These are phyloP conservation scores for Diachasmimorpha longicaudata DNA, from an alignment of 1,140 invertebrate species.

Conservation along the genomic window DNA sequence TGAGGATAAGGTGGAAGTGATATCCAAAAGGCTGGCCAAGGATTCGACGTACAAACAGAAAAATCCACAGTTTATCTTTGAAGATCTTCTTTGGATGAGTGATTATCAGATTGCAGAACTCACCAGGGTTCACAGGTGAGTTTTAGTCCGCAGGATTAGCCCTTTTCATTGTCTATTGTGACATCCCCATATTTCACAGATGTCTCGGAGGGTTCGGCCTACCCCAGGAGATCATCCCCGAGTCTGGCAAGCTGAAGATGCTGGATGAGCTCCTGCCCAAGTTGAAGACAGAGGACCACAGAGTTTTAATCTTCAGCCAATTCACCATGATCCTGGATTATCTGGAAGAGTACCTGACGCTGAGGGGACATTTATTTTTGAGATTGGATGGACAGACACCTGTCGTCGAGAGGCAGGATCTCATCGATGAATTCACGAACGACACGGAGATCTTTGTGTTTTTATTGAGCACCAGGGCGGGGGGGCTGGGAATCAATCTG, in stretches of 20 bases:
- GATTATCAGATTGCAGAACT: slow-evolving; percentile 91
- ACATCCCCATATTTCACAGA: slow-evolving; percentile 30
- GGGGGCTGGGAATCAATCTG: slow-evolving; percentile 91
- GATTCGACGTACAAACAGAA: slow-evolving; percentile 80
- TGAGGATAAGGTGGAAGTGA: slow-evolving; percentile 71
- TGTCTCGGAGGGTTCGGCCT: slow-evolving; percentile 62
- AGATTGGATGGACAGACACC: slow-evolving; percentile 86
- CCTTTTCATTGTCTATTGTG: too few relatives aligned
- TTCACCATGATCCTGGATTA: slow-evolving; percentile 94
- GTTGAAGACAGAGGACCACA: slow-evolving; percentile 75
- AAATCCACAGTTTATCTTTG: slow-evolving; percentile 81
- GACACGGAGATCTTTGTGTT: slow-evolving; percentile 81
- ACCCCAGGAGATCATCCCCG: slow-evolving; percentile 74
- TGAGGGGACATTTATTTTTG: slow-evolving; percentile 75
- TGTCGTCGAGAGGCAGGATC: slow-evolving; percentile 78
- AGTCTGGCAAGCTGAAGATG: slow-evolving; percentile 85
- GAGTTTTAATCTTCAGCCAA: slow-evolving; percentile 93
- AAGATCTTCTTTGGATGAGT: slow-evolving; percentile 86
- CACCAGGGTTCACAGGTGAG: slow-evolving; percentile 65
- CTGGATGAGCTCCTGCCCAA: slow-evolving; percentile 79
- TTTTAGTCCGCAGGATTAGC: too few relatives aligned
- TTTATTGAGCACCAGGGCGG: slow-evolving; percentile 82
- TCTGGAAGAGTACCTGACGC: slow-evolving; percentile 81
- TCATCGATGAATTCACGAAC: slow-evolving; percentile 80
- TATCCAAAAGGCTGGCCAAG: slow-evolving; percentile 76